Base-by-base conservation (phyloP, 92 coral and sea anemone species). In the Paramuricea clavata region DNA sequence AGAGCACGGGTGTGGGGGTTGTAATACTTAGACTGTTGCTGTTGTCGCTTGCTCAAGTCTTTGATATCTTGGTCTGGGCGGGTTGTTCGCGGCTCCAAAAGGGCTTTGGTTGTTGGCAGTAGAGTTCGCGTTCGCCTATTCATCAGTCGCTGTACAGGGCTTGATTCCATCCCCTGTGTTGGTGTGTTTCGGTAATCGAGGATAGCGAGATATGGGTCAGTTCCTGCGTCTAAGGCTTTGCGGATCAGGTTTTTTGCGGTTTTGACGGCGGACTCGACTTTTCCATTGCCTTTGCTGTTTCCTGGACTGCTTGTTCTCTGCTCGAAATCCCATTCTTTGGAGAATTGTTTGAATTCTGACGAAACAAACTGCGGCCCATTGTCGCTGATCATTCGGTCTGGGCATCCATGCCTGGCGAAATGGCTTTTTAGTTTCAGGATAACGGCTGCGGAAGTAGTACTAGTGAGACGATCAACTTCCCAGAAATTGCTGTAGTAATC, bases 121-220 rank as follows among this genome's bases (percentile, higher is more conserved):
- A n/a, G n/a, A n/a, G n/a, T n/a, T n/a, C n/a, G n/a, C n/a, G n/a
- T n/a, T n/a, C n/a, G n/a, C n/a, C n/a, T n/a, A n/a, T n/a, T n/a
- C n/a, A n/a, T 43, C 23, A 80, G 50, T 32, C 73, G 43, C 41
- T 80, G 85, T 26, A 39, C 85, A n/a, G 85, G 85, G 19, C 85
- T 80, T 35, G 36, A 8, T 60, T 50, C 73, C 31, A 61, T 39
- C 30, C 85, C 12, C 54, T 80, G 74, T 16, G 73, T 60, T 19
- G 85, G 85, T 32, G 85, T 80, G 41, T 61, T 80, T 32, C 85
- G n/a, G n/a, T n/a, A n/a, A n/a, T n/a, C n/a, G n/a, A n/a, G n/a
- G n/a, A n/a, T n/a, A n/a, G n/a, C n/a, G 17, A 78, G 21, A 26
- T 78, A 16, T 59, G 85, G 85, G 59, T 80, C 56, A 7, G 73